Conservation (phyloP, 2,888 invertebrate genomes). For the Heteromyza rotundicornis region DNA sequence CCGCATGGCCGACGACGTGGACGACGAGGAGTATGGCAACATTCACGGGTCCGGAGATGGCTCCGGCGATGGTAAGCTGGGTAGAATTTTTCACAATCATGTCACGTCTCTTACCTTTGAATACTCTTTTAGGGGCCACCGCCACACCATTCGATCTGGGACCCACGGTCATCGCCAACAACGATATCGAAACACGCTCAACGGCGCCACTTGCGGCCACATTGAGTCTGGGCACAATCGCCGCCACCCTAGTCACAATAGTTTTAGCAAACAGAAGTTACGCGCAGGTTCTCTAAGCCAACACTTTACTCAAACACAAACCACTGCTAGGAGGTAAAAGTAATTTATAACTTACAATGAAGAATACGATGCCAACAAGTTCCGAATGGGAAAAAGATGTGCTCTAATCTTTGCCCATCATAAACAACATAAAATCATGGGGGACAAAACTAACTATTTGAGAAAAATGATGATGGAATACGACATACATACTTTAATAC, state of each 20-base stretch:
- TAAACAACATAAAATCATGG: background rate
- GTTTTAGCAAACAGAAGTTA: constrained; percentile 32
- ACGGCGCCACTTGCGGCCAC: constrained; percentile 9
- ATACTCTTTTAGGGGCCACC: constrained; percentile 38
- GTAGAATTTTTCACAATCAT: background rate
- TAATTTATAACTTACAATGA: background rate
- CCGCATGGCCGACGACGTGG: constrained; percentile 50
- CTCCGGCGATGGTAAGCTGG: constrained; percentile 56
- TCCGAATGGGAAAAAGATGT: too few relatives aligned
- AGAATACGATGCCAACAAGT: too few relatives aligned
- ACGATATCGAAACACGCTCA: constrained; percentile 33
- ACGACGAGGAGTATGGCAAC: constrained; percentile 57
- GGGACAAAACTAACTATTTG: background rate
- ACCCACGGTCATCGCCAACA: constrained; percentile 38
- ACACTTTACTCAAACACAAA: constrained; percentile 6
- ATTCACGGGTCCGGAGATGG: constrained; percentile 60
- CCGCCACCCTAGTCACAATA: constrained; percentile 49
- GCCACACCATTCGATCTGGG: constrained; percentile 43
- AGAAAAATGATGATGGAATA: background rate
- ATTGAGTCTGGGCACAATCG: constrained; percentile 29
- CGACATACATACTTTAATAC: too few relatives aligned
- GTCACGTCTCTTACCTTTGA: background rate
- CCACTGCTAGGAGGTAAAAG: background rate
- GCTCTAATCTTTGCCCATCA: too few relatives aligned
- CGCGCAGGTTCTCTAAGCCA: background rate